Evolutionary conservation across 1,140 invertebrate genomes (phyloP).

Genomic region (Akabosia matsudoensis): DNA sequence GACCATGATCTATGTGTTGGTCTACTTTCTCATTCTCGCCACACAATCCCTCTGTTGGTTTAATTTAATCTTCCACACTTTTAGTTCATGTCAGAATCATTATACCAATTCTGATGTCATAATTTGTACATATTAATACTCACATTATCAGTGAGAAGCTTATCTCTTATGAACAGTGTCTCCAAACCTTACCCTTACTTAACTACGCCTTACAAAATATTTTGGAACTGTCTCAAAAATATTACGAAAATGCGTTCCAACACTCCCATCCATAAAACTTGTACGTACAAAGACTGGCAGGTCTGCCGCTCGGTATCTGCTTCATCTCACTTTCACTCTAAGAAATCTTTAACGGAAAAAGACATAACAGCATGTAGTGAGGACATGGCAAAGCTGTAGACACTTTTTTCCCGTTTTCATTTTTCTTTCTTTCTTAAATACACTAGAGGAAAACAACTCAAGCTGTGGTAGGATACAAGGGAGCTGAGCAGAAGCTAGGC

Average conservation of each 20-base stretch:
- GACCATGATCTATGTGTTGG: no score
- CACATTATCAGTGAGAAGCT: neutral
- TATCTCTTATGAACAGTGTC: no score
- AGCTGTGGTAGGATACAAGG: neutral
- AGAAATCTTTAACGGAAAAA: neutral
- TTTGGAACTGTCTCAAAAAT: neutral
- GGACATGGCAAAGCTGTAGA: neutral
- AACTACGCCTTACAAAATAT: no score
- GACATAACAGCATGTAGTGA: neutral
- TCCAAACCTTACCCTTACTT: no score
- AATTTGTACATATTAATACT: constrained; percentile 1
- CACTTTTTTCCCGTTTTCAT: neutral
- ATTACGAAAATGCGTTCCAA: neutral
- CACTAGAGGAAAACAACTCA: neutral
- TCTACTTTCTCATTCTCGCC: no score
- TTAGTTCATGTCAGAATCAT: neutral
- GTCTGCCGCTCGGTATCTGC: neutral
- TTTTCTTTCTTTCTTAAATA: neutral
- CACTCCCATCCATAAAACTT: neutral
- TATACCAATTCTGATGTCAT: neutral
- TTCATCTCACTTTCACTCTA: neutral
- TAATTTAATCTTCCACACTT: neutral
- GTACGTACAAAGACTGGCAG: no score
- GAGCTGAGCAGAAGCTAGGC: neutral
- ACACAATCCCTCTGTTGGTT: no score